phyloP scores from a whole-genome alignment of 37 sponge, comb jelly and placozoan genomes.

The Petrosia ficiformis region DNA sequence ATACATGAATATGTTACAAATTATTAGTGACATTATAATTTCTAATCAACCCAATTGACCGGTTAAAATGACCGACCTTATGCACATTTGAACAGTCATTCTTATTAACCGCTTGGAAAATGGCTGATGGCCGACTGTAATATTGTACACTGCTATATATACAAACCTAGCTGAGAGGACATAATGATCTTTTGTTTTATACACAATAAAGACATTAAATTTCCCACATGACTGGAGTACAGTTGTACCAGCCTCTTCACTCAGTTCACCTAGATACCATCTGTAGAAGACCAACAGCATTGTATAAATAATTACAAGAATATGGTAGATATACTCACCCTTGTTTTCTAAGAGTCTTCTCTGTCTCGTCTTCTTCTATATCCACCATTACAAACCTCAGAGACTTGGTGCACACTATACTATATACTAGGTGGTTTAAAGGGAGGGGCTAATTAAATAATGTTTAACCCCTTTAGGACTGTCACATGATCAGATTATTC shows the following conservation, averaged over 20 bases:
- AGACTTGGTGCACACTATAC: too few relatives aligned
- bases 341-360: constrained; percentile 3
- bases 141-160: too few relatives aligned
- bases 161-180: constrained; percentile 10
- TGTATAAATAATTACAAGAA: not conserved
- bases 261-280: constrained; percentile 10
- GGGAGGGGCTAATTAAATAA: not conserved
- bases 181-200: not conserved
- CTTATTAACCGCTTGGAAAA: too few relatives aligned
- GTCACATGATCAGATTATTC: constrained; percentile 1
- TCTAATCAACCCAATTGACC: too few relatives aligned
- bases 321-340: constrained; percentile 6
- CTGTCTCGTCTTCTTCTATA: constrained; percentile 5
- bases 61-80: too few relatives aligned
- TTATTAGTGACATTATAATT: too few relatives aligned
- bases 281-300: not conserved
- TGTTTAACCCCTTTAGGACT: not conserved
- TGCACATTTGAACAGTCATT: too few relatives aligned
- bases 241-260: not conserved
- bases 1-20: too few relatives aligned
- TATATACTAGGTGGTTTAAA: too few relatives aligned
- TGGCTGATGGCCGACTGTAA: too few relatives aligned
- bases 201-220: not conserved
- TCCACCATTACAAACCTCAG: not conserved
- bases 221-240: not conserved